These are phyloP conservation scores for Leptopilina syphax DNA, from an alignment of 2,888 invertebrate genomes.

Conservation along the genomic window DNA sequence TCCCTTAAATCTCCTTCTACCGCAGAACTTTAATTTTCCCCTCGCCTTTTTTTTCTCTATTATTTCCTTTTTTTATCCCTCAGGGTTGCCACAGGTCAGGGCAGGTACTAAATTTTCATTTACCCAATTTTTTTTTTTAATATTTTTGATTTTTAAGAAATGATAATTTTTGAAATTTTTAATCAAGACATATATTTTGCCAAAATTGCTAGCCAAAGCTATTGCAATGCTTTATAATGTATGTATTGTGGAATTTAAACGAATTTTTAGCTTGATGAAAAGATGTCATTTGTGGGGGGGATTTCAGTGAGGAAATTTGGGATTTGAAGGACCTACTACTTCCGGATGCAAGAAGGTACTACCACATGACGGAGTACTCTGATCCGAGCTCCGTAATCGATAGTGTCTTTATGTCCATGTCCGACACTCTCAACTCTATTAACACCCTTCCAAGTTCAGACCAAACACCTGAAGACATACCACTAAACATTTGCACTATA, in stretches of 20 bases:
- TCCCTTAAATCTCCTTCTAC: constrained; percentile 60
- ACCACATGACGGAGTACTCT: constrained; percentile 72
- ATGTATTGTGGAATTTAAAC: no score
- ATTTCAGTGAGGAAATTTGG: constrained; percentile 72
- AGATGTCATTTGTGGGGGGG: constrained; percentile 50
- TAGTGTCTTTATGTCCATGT: constrained; percentile 76
- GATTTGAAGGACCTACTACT: constrained; percentile 59
- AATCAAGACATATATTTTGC: no score
- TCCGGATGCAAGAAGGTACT: constrained; percentile 65
- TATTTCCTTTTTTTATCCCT: neutral
- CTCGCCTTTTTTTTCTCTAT: constrained; percentile 10
- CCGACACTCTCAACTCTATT: constrained; percentile 76
- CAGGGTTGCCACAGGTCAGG: no score
- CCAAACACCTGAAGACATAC: constrained; percentile 76
- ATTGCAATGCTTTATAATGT: no score
- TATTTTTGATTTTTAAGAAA: no score
- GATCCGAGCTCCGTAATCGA: constrained; percentile 74
- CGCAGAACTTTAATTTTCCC: constrained; percentile 35
- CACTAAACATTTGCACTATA: constrained; percentile 73
- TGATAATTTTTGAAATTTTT: no score
- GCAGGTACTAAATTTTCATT: no score
- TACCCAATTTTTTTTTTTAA: no score
- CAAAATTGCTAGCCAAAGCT: no score
- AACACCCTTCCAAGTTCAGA: constrained; percentile 76
- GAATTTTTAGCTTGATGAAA: neutral